Evolutionary conservation across 2,797 vertebrate species (phyloP).

Genomic region (Capromys pilorides): DNA sequence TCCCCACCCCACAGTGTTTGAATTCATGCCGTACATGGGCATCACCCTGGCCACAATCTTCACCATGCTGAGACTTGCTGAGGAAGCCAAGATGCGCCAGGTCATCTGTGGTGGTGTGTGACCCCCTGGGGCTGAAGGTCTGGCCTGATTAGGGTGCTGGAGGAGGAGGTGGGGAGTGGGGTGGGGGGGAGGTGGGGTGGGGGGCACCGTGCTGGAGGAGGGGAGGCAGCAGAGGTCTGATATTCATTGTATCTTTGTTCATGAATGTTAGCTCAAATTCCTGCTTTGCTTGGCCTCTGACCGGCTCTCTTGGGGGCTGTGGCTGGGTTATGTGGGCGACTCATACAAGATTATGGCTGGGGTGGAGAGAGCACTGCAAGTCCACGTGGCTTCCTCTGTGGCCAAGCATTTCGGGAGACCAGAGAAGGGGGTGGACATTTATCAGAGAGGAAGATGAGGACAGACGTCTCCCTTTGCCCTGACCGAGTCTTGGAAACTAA

Average conservation of each 20-base stretch:
- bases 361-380: too few species aligned
- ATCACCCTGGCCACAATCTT: conserved; percentile 78
- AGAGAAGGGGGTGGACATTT: not conserved
- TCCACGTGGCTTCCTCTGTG: not conserved
- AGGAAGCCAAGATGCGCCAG: conserved; percentile 70
- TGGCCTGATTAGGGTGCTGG: accelerated
- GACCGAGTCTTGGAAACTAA: not conserved
- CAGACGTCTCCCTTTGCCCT: accelerated
- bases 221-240: too few species aligned
- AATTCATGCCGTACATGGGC: conserved; percentile 80
- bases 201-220: too few species aligned
- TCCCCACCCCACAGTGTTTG: conserved; percentile 54
- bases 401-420: not conserved
- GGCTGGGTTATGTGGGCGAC: not conserved
- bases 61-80: conserved; percentile 77
- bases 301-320: not conserved
- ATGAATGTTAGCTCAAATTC: not conserved
- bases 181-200: too few species aligned
- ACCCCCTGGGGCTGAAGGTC: not conserved
- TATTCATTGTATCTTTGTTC: accelerated
- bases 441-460: not conserved
- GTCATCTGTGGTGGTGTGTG: conserved; percentile 72
- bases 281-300: not conserved
- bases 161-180: accelerated
- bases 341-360: not conserved